Base-by-base conservation (phyloP, 2,888 invertebrate genomes). In the Oxystoma pomonae region DNA sequence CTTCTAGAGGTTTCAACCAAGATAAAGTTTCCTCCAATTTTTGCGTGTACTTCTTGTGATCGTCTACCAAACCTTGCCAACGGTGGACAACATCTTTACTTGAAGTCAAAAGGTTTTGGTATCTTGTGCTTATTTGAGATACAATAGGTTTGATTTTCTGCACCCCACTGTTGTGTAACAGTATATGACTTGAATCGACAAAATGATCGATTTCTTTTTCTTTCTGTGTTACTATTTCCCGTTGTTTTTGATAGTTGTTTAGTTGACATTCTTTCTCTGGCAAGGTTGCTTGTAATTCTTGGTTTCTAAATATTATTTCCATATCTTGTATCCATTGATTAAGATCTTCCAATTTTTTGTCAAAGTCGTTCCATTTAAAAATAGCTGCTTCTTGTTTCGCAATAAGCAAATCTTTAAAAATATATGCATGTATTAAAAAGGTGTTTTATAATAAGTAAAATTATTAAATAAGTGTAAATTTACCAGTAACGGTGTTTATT, bases 181-280 rank as follows among this genome's bases (percentile, higher is more conserved):
- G 82, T 12, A 88, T 87, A 76, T 96, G 94, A n/a, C 94, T 92
- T 73, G 88, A 89, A 78, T 97, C 96, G 19, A 94, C 88, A 75
- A 96, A 96, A 12, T 87, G 85, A 77, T 96, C 96, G 53, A 97
- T 88, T 75, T 90, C 90, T 71, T 89, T 87, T 78, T 97, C 96
- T 73, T 92, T 91, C 12, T 86, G 86, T 58, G 89, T 82, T 58
- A 97, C 90, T 58, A 87, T 84, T 67, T 92, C 90, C 18, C 92
- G 86, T 71, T 90, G 85, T 58, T 89, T 87, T 71, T 89, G 87
- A 71, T 90, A 90, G 60, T 84, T 83, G 67, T 87, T 85, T 12
- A 94, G 81, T 71, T 92, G 90, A 20, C 84, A 82, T 73, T 89
- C 87, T 79, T 97, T 98, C 71, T 95, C 94, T 58, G 87, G 83